phyloP scores from a whole-genome alignment of 2,888 invertebrate genomes.

The Drosophila gaucha region DNA sequence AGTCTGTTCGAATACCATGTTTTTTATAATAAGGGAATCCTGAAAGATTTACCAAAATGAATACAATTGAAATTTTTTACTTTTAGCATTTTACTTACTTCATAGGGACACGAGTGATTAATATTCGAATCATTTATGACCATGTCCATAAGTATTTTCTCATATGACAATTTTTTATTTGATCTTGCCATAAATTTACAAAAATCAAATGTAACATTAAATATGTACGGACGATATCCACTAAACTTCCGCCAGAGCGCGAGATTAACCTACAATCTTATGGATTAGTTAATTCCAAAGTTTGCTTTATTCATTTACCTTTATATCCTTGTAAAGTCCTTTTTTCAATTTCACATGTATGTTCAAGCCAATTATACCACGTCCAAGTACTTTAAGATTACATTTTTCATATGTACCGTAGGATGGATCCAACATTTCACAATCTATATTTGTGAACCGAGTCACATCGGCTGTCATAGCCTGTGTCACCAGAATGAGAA shows the following conservation, averaged over 20 bases:
- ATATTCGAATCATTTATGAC: neutral
- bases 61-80: neutral
- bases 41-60: neutral
- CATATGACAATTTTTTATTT: neutral
- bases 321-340: neutral
- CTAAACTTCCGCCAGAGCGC: slow-evolving; percentile 29
- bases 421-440: slow-evolving; percentile 4
- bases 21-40: slow-evolving; percentile 16
- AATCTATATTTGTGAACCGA: slow-evolving; percentile 21
- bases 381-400: slow-evolving; percentile 21
- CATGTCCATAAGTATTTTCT: neutral
- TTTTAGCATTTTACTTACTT: slow-evolving; percentile 7
- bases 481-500: neutral
- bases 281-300: neutral
- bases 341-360: neutral
- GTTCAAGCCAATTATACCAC: slow-evolving; percentile 14
- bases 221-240: slow-evolving; percentile 39
- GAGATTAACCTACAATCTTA: slow-evolving; percentile 24
- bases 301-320: neutral
- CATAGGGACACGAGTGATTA: slow-evolving; percentile 34
- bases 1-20: slow-evolving; percentile 18
- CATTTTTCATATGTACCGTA: neutral
- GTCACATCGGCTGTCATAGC: neutral
- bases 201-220: slow-evolving; percentile 23
- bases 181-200: slow-evolving; percentile 8